Conservation (phyloP, 2,888 invertebrate genomes). For the Drosophila meridionalis region DNA sequence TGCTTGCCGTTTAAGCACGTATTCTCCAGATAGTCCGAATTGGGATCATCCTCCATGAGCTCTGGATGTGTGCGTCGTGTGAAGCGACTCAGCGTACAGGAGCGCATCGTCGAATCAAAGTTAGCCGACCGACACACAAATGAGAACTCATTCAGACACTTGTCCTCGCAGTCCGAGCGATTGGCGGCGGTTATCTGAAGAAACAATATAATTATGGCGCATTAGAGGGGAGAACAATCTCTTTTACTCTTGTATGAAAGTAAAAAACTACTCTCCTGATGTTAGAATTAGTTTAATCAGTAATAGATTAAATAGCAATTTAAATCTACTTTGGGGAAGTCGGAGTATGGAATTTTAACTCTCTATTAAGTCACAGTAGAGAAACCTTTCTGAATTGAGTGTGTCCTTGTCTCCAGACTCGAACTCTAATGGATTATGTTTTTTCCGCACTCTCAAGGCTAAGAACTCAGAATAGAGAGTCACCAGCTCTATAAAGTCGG, state of each 20-base stretch:
- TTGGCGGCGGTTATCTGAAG: slow-evolving; percentile 89
- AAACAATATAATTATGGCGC: slow-evolving; percentile 10
- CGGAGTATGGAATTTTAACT: background rate
- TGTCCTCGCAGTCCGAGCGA: slow-evolving; percentile 95
- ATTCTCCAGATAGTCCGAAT: slow-evolving; percentile 95
- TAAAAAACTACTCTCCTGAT: background rate
- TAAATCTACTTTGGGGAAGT: background rate
- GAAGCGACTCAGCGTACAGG: slow-evolving; percentile 92
- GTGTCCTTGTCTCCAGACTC: background rate
- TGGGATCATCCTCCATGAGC: slow-evolving; percentile 92
- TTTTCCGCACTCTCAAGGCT: too few relatives aligned
- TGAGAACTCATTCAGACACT: slow-evolving; percentile 94
- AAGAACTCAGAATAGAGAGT: too few relatives aligned
- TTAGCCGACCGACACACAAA: slow-evolving; percentile 95
- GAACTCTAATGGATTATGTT: too few relatives aligned
- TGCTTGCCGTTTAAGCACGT: slow-evolving; percentile 93
- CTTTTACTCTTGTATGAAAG: background rate
- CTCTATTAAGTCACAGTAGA: background rate
- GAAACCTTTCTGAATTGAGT: background rate
- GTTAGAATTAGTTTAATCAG: background rate
- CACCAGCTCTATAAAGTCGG: too few relatives aligned
- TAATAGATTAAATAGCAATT: background rate
- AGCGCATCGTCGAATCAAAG: slow-evolving; percentile 91
- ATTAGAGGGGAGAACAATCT: too few relatives aligned
- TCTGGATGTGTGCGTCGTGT: slow-evolving; percentile 95